Percentiles rank a stretch among this genome's conserved stretches.
These are phyloP conservation scores for Nettapus auritus DNA, from an alignment of 2,113 vertebrate genomes.

Conservation along the genomic window DNA sequence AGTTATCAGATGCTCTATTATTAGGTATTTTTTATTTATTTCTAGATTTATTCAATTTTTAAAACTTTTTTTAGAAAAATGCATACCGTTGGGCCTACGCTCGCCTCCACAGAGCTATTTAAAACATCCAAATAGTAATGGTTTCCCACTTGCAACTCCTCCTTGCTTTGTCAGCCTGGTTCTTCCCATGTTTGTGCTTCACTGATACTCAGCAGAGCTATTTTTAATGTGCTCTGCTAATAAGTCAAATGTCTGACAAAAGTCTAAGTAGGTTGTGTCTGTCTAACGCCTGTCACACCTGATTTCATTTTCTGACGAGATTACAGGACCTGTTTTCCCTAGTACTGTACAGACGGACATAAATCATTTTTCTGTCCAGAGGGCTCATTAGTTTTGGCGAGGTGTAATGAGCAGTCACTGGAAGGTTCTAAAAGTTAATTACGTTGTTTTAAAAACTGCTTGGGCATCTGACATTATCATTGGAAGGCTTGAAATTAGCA, in stretches of 20 bases:
- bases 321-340: not conserved
- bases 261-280: not conserved
- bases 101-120: not conserved
- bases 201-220: not conserved
- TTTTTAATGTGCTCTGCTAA: not conserved
- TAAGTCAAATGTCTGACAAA: not conserved
- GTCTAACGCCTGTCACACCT: not conserved
- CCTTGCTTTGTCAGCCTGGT: not conserved
- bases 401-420: not conserved
- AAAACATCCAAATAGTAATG: not conserved
- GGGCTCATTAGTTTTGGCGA: not conserved
- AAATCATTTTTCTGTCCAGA: not conserved
- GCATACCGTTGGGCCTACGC: not conserved
- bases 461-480: not conserved
- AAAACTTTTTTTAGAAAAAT: not conserved
- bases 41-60: not conserved
- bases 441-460: not conserved
- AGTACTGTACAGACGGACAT: not conserved
- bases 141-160: not conserved
- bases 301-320: not conserved
- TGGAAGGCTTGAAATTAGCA: not conserved
- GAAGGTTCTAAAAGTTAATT: not conserved
- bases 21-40: not conserved
- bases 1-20: not conserved
- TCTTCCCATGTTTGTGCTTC: not conserved